Evolutionary conservation across 2,113 vertebrate species (phyloP).

Genomic region (Neolamprologus devosi): DNA sequence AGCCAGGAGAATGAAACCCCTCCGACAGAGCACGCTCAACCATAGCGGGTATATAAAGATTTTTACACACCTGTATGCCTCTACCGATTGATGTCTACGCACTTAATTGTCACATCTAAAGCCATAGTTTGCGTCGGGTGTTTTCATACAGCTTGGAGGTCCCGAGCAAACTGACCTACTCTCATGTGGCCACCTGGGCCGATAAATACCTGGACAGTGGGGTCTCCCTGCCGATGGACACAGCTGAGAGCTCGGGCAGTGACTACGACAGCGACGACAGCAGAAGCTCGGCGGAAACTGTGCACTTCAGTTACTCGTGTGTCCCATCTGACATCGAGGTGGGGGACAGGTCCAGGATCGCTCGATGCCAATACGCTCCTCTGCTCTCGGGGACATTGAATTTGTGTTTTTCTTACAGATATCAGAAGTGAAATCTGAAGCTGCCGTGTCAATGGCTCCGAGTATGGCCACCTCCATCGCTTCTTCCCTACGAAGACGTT

Average conservation of each 20-base stretch:
- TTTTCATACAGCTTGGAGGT: slow-evolving; percentile 37
- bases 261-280: slow-evolving; percentile 66
- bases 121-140: neutral
- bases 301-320: slow-evolving; percentile 66
- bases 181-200: slow-evolving; percentile 70
- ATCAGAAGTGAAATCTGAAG: slow-evolving; percentile 62
- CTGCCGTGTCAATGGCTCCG: slow-evolving; percentile 25
- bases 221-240: slow-evolving; percentile 54
- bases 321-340: slow-evolving; percentile 71
- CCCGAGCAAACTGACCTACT: slow-evolving; percentile 9
- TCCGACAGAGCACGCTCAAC: slow-evolving; percentile 60
- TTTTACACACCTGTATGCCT: neutral
- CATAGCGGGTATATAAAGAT: slow-evolving; percentile 34
- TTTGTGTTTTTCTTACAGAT: slow-evolving; percentile 15
- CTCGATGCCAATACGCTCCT: neutral
- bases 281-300: slow-evolving; percentile 30
- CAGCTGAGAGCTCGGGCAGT: slow-evolving; percentile 23
- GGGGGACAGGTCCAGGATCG: neutral
- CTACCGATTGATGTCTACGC: neutral
- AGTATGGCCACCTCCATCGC: slow-evolving; percentile 57
- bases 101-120: slow-evolving; percentile 1
- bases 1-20: slow-evolving; percentile 48
- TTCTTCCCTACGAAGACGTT: slow-evolving; percentile 65
- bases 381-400: neutral
- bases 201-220: slow-evolving; percentile 74